Conservation (phyloP, 2,113 vertebrate genomes). For the Spilogale gracilis region DNA sequence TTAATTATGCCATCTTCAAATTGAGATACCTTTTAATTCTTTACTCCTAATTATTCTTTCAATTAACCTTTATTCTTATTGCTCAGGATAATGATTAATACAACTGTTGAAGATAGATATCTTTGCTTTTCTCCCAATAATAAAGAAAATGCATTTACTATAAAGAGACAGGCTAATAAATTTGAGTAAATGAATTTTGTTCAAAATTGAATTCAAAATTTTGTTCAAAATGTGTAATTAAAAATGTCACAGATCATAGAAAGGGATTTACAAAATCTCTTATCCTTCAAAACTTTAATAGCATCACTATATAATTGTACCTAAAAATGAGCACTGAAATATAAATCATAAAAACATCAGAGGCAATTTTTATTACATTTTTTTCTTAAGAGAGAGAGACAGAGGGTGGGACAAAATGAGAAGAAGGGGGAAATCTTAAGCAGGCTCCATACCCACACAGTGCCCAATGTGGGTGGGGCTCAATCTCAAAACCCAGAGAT, state of each 20-base stretch:
- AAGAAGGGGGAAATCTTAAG: background rate
- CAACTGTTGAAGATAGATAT: background rate
- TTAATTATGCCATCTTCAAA: background rate
- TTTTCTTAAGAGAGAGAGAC: background rate
- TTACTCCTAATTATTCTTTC: background rate
- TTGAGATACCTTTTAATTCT: background rate
- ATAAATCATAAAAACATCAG: background rate
- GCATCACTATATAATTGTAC: background rate
- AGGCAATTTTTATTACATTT: background rate
- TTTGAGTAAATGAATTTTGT: background rate
- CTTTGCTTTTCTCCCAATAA: background rate
- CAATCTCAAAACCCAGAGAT: background rate
- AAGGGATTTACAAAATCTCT: background rate
- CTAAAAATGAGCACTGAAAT: background rate
- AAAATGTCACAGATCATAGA: background rate
- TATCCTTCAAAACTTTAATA: background rate
- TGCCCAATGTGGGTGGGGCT: background rate
- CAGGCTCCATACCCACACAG: background rate
- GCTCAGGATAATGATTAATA: background rate
- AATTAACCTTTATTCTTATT: conserved; percentile 1
- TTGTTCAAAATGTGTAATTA: background rate
- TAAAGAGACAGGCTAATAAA: background rate
- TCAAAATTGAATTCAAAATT: background rate
- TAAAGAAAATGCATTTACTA: background rate
- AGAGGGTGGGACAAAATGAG: background rate